Conservation (phyloP, 1,140 invertebrate genomes). For the Armadillidium nasatum region DNA sequence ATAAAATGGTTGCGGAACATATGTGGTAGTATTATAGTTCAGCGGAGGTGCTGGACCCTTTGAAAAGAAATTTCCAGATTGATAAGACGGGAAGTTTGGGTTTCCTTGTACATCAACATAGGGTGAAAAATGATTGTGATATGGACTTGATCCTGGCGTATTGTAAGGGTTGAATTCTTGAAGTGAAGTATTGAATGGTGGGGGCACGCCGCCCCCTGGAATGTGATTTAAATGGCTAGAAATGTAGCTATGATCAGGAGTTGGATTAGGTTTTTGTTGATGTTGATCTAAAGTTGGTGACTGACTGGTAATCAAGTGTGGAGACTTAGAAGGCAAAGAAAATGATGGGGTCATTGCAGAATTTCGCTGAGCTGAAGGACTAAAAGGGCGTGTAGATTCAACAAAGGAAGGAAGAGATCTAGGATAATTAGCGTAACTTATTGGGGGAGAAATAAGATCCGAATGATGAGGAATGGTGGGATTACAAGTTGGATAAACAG, state of each 20-base stretch:
- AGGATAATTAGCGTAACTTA: constrained; percentile 35
- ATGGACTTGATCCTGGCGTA: constrained; percentile 28
- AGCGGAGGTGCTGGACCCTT: constrained; percentile 20
- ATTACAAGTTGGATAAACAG: constrained; percentile 26
- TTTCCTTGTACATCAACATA: constrained; percentile 13
- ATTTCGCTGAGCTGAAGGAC: constrained; percentile 30
- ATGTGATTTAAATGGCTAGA: constrained; percentile 23
- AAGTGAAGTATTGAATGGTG: constrained; percentile 32
- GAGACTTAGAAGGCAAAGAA: constrained; percentile 31
- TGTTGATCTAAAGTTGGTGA: constrained; percentile 27
- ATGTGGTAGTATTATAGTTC: constrained; percentile 30
- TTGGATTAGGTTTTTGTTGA: constrained; percentile 30
- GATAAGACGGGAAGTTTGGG: constrained; percentile 1
- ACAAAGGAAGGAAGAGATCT: constrained; percentile 30
- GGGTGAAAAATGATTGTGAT: constrained; percentile 25
- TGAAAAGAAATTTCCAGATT: constrained; percentile 16
- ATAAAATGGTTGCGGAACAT: constrained; percentile 37
- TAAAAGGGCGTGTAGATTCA: constrained; percentile 30
- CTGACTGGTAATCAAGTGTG: constrained; percentile 27
- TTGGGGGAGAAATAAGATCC: constrained; percentile 35
- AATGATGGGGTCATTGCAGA: constrained; percentile 28
- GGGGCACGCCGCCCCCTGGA: constrained; percentile 25
- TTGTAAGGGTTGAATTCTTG: constrained; percentile 31
- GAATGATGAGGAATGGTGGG: constrained; percentile 31
- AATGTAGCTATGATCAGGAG: constrained; percentile 32